Evolutionary conservation across 2,888 invertebrate species (phyloP).

Genomic region (Molanna angustata): DNA sequence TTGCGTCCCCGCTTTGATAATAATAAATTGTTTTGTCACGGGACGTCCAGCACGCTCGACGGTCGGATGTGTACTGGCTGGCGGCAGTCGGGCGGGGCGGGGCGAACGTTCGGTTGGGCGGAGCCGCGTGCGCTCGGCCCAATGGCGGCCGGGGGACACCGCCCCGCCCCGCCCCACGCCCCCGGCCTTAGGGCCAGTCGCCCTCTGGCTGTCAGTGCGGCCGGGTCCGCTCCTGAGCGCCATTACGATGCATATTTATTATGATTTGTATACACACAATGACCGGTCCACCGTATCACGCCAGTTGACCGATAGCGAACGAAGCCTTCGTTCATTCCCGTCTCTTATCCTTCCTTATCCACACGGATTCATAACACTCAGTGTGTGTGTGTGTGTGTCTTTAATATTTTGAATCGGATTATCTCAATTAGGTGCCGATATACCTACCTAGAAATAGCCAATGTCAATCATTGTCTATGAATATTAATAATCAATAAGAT

Average conservation of each 20-base stretch:
- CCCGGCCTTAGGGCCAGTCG: constrained; percentile 26
- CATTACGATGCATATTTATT: constrained; percentile 14
- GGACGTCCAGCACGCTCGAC: constrained; percentile 45
- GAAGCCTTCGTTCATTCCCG: no score
- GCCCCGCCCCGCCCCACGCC: constrained; percentile 37
- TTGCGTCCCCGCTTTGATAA: no score
- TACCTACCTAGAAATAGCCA: no score
- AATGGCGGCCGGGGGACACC: constrained; percentile 37
- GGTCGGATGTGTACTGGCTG: constrained; percentile 56
- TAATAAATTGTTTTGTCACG: constrained; percentile 14
- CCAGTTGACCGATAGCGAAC: no score
- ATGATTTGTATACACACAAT: constrained; percentile 18
- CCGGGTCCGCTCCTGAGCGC: constrained; percentile 6
- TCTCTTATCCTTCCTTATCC: no score
- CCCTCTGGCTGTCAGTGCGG: constrained; percentile 19
- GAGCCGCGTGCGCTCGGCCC: constrained; percentile 37
- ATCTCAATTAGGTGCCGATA: no score
- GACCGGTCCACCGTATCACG: no score
- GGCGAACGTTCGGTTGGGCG: constrained; percentile 36
- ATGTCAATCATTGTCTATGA: no score
- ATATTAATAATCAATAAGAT: no score
- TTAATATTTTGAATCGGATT: no score
- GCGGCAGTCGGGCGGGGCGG: constrained; percentile 41
- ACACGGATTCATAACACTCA: no score
- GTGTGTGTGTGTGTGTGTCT: no score